Evolutionary conservation across 1,140 invertebrate genomes (phyloP), one percentile per base, ranked within the genome.

Genomic region (Calycopis cecrops): DNA sequence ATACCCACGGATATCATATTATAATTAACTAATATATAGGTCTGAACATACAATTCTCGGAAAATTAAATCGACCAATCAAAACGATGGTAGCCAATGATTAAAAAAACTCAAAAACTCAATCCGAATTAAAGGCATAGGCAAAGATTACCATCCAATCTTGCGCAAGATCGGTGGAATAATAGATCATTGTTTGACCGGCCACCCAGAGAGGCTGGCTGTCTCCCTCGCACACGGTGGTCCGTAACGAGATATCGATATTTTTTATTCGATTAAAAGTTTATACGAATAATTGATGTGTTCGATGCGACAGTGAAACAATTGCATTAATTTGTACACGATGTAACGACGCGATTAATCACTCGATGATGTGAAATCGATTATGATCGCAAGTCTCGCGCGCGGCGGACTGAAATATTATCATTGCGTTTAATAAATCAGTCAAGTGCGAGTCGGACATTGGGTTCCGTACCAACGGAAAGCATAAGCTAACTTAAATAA

Each of bases 301-400:
- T 73, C 64, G 70, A 73, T 67, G 65, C 62, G 73, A 73, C 68
- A 69, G 65, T 61, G 69, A 71, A 66, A 69, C 71, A 73, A 68
- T 73, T 69, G 67, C 71, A 73, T 71, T 69, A 73, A 76, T 76
- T 68, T 63, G 55, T 53, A 34, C 51, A 14, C 55, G 48, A 40
- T 33, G 18, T 49, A 51, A 59, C 55, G 47, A 58, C 62, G 21
- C 6, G 47, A 73, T 71, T 69, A 66, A 67, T 72, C 65, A 70
- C 52, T 59, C 59, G 57, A 67, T 62, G 67, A 67, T 56, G 51
- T 52, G 59, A 47, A 51, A 57, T 52, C 52, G 51, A 59, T 58
- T 61, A 59, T 55, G 49, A 55, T 52, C 52, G 55, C 57, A 56
- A 48, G 49, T 51, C 60, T 60, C 37, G 57, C 21, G 52, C 37